Percentiles rank a stretch among this genome's conserved stretches.
Evolutionary conservation across 1,140 invertebrate species (phyloP).

Genomic region (Battus philenor): DNA sequence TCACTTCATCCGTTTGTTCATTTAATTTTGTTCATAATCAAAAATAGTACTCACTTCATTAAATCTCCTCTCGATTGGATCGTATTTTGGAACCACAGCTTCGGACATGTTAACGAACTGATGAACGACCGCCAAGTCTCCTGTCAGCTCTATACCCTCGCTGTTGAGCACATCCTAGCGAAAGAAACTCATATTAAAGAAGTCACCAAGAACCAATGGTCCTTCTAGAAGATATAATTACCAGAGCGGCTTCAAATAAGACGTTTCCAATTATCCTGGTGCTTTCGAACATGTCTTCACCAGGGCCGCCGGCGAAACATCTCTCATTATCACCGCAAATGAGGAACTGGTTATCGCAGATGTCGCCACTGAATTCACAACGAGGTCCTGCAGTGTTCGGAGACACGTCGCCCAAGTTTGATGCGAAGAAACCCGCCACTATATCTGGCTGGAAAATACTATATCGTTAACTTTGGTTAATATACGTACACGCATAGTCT

Average conservation of each 20-base stretch:
- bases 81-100: slow-evolving; percentile 77
- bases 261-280: slow-evolving; percentile 91
- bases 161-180: slow-evolving; percentile 43
- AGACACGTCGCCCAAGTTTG: slow-evolving; percentile 93
- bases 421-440: slow-evolving; percentile 92
- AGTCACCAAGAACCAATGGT: too few species aligned
- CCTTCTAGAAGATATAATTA: slow-evolving; percentile 75
- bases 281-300: slow-evolving; percentile 93
- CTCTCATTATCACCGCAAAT: slow-evolving; percentile 81
- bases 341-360: slow-evolving; percentile 86
- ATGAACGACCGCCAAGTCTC: slow-evolving; percentile 84
- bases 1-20: too few species aligned
- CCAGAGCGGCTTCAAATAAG: slow-evolving; percentile 85
- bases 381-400: slow-evolving; percentile 90
- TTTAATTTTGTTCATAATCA: too few species aligned
- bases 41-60: slow-evolving; percentile 26
- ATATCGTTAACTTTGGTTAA: neutral
- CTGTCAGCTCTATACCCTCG: slow-evolving; percentile 78
- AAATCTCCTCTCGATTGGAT: slow-evolving; percentile 68
- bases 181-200: too few species aligned
- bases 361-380: slow-evolving; percentile 85
- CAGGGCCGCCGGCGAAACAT: slow-evolving; percentile 91
- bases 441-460: slow-evolving; percentile 84
- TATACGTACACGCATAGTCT: too few species aligned
- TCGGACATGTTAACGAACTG: slow-evolving; percentile 91